Conservation (phyloP, 64 coral and sea anemone genomes). For the Stylophora pistillata region DNA sequence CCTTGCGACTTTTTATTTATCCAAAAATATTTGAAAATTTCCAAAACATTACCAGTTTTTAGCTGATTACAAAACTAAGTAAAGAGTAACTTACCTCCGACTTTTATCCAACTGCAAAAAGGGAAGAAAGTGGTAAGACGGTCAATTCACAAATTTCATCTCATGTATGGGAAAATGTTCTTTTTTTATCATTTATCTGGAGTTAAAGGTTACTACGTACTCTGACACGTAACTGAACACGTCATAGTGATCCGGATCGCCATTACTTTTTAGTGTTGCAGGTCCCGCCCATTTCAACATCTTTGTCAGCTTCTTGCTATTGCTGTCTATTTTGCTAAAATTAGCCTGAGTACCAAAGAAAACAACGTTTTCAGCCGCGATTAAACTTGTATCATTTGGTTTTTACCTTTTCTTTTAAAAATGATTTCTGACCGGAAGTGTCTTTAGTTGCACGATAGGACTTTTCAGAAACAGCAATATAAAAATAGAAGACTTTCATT, state of each 20-base stretch:
- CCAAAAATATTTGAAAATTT: too few relatives aligned
- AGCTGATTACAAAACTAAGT: neutral
- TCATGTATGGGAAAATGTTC: too few relatives aligned
- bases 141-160: neutral
- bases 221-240: conserved; percentile 32
- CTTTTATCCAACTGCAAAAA: neutral
- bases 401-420: too few relatives aligned
- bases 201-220: neutral
- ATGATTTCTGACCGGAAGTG: too few relatives aligned
- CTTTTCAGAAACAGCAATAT: too few relatives aligned
- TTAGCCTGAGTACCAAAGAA: neutral
- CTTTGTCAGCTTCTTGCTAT: neutral
- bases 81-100: conserved; percentile 16
- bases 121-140: neutral
- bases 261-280: neutral
- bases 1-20: too few relatives aligned
- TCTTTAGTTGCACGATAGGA: too few relatives aligned
- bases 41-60: too few relatives aligned
- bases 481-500: too few relatives aligned
- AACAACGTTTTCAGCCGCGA: neutral
- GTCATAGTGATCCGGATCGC: conserved; percentile 22
- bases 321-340: neutral
- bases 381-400: too few relatives aligned
- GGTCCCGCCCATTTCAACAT: neutral
- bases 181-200: too few relatives aligned